Base-by-base conservation (phyloP, 2,113 vertebrate species). In the Zingel zingel region DNA sequence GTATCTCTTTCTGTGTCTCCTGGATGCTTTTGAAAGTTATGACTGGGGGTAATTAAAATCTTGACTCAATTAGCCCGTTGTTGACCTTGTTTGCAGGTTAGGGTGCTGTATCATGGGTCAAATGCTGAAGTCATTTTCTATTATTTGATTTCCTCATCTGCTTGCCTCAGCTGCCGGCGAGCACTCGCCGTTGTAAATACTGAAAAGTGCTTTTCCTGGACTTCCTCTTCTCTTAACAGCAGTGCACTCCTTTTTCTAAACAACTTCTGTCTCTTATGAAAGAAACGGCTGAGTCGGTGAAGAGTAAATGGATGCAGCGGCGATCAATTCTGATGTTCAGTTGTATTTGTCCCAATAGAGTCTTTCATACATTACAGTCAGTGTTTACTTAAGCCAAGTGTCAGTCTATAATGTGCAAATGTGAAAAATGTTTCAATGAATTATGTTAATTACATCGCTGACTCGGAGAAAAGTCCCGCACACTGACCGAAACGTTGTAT, bases 61-160 rank as follows among this genome's bases (percentile, higher is more conserved):
- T 74, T 65, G 73, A 89, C 92, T 92, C 87, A 85, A 92, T 92
- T 92, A 93, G 81, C 84, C 50, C 56, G 10, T 82, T 69, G 54
- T 85, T 89, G 90, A 94, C 90, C 89, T 89, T 92, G 86, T 91
- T 86, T 86, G 89, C 83, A 66, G 79, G 89, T 93, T 88, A 83
- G 82, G 81, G 73, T 51, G 66, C 79, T 63, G 69, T 59, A 74
- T 89, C 77, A 86, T 67, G 58, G 84, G 51, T 81, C 73, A 70
- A 77, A 88, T 69, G 71, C 76, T 2, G 53, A n/a, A 21, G 70
- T 83, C 59, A 56, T 79, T 87, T 64, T 84, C 54, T 79, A 80
- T 79, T 83, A 87, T 90, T 90, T 53, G 86, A 88, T 74, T 84
- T 61, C 69, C 70, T 77, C 66, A 66, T 86, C 66, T 62, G 63